A percentile compares a stretch with the other conserved stretches of the same genome.
Evolutionary conservation across 2,113 vertebrate genomes (phyloP).

Genomic region (Ameiurus melas): DNA sequence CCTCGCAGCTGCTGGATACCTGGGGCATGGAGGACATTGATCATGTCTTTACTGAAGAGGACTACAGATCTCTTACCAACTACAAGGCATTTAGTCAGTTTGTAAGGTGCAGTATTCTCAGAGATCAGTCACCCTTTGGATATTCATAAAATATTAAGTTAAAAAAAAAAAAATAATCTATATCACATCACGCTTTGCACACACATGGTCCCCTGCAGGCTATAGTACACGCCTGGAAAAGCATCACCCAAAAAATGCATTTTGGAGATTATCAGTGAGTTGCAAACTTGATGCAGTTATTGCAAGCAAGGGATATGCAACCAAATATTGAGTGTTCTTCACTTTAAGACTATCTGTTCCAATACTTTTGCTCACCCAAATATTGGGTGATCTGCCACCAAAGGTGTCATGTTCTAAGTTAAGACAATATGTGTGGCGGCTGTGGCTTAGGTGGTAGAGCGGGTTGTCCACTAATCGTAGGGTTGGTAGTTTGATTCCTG

Average conservation of each 20-base stretch:
- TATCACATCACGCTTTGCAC: no score
- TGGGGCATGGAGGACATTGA: slow-evolving; percentile 99
- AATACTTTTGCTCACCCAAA: not conserved
- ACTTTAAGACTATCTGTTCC: not conserved
- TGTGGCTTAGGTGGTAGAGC: no score
- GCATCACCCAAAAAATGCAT: not conserved
- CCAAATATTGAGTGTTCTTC: not conserved
- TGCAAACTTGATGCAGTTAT: not conserved
- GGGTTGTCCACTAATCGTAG: no score
- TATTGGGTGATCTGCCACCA: not conserved
- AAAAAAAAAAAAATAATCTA: no score
- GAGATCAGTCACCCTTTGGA: not conserved
- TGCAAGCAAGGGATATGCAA: not conserved
- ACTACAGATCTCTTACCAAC: slow-evolving; percentile 95
- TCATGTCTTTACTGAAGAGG: slow-evolving; percentile 92
- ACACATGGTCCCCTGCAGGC: no score
- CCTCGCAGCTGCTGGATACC: slow-evolving; percentile 92
- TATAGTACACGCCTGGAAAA: not conserved
- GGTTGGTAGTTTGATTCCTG: no score
- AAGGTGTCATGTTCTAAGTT: not conserved
- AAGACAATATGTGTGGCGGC: no score
- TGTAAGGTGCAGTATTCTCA: slow-evolving; percentile 79
- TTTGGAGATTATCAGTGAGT: not conserved
- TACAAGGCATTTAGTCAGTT: slow-evolving; percentile 99
- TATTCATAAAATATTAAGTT: no score